A percentile compares a stretch with the other conserved stretches of the same genome.
These are phyloP conservation scores for Eudasyphora cyanicolor DNA, from an alignment of 2,888 invertebrate species.

Conservation along the genomic window DNA sequence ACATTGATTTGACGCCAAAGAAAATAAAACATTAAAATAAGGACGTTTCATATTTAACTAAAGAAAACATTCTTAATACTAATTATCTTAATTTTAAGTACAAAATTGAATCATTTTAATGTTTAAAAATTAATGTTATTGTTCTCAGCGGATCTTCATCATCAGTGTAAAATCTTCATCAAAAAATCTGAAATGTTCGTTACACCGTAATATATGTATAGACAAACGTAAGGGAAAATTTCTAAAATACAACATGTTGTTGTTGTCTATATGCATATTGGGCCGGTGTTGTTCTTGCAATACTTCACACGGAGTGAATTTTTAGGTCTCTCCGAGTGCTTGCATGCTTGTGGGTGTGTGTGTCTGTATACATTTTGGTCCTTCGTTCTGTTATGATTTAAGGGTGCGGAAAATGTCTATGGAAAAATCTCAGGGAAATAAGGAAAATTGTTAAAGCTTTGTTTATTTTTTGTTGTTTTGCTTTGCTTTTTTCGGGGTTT, in stretches of 20 bases:
- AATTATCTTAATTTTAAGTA: too few relatives aligned
- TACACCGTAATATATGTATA: not conserved
- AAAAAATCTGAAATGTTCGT: not conserved
- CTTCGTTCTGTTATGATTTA: not conserved
- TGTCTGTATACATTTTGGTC: not conserved
- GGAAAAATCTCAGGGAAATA: slow-evolving; percentile 54
- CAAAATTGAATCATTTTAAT: too few relatives aligned
- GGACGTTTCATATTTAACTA: too few relatives aligned
- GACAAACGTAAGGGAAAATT: not conserved
- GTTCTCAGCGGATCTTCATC: too few relatives aligned
- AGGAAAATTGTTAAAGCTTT: slow-evolving; percentile 41
- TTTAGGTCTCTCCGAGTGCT: too few relatives aligned
- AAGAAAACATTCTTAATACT: too few relatives aligned
- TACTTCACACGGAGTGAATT: too few relatives aligned
- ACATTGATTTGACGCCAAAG: too few relatives aligned
- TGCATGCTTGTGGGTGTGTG: not conserved
- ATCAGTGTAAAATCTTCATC: too few relatives aligned
- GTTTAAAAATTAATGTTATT: too few relatives aligned
- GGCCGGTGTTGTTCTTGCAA: not conserved
- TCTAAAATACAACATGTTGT: not conserved
- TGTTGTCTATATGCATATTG: slow-evolving; percentile 19
- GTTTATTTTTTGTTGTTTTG: not conserved
- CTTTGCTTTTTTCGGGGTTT: not conserved
- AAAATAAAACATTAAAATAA: too few relatives aligned
- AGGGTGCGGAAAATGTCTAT: not conserved